Evolutionary conservation across 2,113 vertebrate species (phyloP), one percentile per base, ranked within the genome.

Genomic region (Orthonyx spaldingii): DNA sequence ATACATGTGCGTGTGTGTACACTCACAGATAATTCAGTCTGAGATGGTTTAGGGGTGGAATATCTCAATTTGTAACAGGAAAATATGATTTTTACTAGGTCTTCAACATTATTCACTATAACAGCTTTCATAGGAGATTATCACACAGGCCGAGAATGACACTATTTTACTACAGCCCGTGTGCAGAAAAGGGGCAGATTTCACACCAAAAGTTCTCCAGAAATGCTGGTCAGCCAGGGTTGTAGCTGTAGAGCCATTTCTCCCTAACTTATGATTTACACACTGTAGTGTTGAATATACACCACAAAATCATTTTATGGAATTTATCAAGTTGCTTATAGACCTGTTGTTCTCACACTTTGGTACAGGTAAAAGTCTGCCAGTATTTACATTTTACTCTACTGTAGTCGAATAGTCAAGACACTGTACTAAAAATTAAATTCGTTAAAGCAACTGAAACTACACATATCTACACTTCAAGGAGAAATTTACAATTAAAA

Each of bases 151-250:
- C 0, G 3, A 93, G 44, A 90, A 80, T 10, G 33, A 39, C 0
- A 0, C 21, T 49, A 13, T 88, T 90, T 81, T 66, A 59, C 35
- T 41, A 21, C 0, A 6, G 5, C 27, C n/a, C 0, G 0, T 27
- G 33, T 61, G 21, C 18, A 88, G 76, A 87, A 94, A 86, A 82
- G 46, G 23, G 57, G 19, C 13, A 72, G 33, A 57, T 55, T 53
- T 84, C 60, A 71, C 11, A 63, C 22, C 19, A 37, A 59, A 70
- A 30, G 18, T 23, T 78, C 79, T 72, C 42, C 3, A 21, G 70
- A 70, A 87, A 44, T 35, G 23, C n/a, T 66, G 57, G 10, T 44
- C 74, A 78, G 56, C 28, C 27, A 56, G 41, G 13, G 39, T 18
- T 72, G 17, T 39, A 49, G 39, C 33, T 63, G 17, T 20, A 77